These are phyloP conservation scores for Melanerpes aurifrons DNA, from an alignment of 2,113 vertebrate genomes.

Conservation along the genomic window DNA sequence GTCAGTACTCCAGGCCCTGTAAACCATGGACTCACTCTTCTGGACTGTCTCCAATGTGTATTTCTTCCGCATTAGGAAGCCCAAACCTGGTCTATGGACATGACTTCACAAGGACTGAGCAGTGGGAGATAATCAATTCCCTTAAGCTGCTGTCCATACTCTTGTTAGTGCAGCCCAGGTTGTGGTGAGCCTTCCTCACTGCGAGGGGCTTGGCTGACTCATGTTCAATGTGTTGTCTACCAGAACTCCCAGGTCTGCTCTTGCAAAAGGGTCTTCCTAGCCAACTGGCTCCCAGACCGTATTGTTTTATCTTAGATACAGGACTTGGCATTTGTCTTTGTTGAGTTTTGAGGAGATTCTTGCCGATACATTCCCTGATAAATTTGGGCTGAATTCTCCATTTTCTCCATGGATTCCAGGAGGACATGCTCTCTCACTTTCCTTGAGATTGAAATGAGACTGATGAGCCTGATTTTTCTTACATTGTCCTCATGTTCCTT, in stretches of 20 bases:
- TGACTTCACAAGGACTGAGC: not conserved
- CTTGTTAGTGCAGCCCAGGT: not conserved
- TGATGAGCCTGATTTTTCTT: not conserved
- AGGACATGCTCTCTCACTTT: not conserved
- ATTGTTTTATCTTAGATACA: not conserved
- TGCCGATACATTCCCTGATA: not conserved
- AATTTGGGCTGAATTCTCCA: not conserved
- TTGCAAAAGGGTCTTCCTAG: not conserved
- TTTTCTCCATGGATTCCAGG: not conserved
- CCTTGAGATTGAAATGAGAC: not conserved
- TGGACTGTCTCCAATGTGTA: not conserved
- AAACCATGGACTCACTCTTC: not conserved
- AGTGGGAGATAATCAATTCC: not conserved
- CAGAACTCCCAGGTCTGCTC: not conserved
- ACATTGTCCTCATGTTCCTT: not conserved
- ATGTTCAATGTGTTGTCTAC: rapidly evolving
- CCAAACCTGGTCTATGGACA: not conserved
- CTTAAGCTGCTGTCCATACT: not conserved
- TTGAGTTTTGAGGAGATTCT: not conserved
- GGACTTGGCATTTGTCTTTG: not conserved
- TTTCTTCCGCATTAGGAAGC: not conserved
- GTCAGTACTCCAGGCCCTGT: not conserved
- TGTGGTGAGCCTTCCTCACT: not conserved
- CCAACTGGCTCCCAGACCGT: not conserved
- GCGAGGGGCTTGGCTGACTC: not conserved